A percentile compares a stretch with the other conserved stretches of the same genome.
phyloP scores from a whole-genome alignment of 2,113 vertebrate genomes.

The Petrocephalus zakoni region DNA sequence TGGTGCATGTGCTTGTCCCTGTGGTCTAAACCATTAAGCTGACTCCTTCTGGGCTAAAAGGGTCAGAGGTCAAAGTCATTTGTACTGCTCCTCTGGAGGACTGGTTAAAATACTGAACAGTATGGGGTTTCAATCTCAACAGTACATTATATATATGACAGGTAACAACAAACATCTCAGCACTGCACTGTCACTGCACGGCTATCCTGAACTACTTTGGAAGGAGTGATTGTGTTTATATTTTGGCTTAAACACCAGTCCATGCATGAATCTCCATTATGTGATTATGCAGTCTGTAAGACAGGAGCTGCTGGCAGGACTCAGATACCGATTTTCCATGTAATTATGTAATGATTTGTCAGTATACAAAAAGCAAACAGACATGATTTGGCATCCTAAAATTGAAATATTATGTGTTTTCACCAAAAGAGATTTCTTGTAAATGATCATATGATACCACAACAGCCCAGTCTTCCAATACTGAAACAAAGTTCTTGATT shows the following conservation, averaged over 20 bases:
- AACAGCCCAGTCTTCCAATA: background rate
- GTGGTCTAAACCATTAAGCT: background rate
- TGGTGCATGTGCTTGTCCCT: background rate
- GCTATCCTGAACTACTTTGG: background rate
- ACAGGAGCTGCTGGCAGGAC: background rate
- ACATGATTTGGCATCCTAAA: background rate
- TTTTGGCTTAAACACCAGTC: background rate
- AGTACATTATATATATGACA: constrained; percentile 1
- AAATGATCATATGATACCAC: background rate
- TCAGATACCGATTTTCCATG: background rate
- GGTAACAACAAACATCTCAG: background rate
- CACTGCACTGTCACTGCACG: background rate
- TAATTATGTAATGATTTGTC: background rate
- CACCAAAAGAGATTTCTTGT: background rate
- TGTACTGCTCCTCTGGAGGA: background rate
- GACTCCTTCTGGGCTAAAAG: constrained; percentile 6
- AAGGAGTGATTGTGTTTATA: background rate
- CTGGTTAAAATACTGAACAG: constrained; percentile 2
- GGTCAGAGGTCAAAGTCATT: constrained; percentile 9
- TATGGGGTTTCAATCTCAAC: background rate
- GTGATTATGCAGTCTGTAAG: background rate
- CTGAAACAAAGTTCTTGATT: background rate
- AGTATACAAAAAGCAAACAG: background rate
- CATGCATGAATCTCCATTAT: background rate
- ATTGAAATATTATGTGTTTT: background rate